Evolutionary conservation across 2,113 vertebrate species (phyloP).

Genomic region (Hemichromis elongatus): DNA sequence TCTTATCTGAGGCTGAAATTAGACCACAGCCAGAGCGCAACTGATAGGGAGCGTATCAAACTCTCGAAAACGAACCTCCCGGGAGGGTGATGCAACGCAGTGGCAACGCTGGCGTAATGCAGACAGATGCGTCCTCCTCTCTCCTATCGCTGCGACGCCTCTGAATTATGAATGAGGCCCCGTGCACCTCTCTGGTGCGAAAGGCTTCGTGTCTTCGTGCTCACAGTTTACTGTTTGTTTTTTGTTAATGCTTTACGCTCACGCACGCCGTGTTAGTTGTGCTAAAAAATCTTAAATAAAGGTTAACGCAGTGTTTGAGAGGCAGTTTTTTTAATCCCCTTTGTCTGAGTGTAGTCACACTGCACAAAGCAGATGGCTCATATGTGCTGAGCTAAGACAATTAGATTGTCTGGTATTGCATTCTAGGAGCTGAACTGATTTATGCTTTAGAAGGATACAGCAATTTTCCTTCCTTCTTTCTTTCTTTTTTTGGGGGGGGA

Average conservation of each 20-base stretch:
- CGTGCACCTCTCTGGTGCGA: conserved; percentile 41
- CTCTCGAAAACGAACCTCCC: conserved; percentile 58
- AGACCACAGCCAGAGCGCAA: conserved; percentile 58
- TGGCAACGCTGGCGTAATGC: conserved; percentile 70
- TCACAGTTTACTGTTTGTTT: conserved; percentile 48
- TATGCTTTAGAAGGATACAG: not conserved
- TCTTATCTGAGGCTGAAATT: conserved; percentile 66
- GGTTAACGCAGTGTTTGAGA: not conserved
- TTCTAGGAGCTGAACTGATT: not conserved
- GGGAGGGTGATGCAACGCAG: conserved; percentile 69
- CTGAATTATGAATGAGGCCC: conserved; percentile 74
- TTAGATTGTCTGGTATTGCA: not conserved
- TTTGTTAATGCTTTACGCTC: conserved; percentile 20
- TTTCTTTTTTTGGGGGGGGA: not conserved
- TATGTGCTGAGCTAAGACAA: conserved; percentile 23
- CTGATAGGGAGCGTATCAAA: conserved; percentile 68
- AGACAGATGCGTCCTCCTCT: conserved; percentile 66
- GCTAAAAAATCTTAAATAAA: conserved; percentile 10
- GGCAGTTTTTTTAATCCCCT: not conserved
- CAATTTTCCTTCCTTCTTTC: not conserved
- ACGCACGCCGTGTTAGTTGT: not conserved
- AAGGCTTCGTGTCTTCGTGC: conserved; percentile 20
- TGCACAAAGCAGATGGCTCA: conserved; percentile 18
- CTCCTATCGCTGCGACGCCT: conserved; percentile 65
- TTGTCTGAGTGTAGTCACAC: conserved; percentile 13